Evolutionary conservation across 2,888 invertebrate genomes (phyloP).

Genomic region (Cantharis flavilabris): DNA sequence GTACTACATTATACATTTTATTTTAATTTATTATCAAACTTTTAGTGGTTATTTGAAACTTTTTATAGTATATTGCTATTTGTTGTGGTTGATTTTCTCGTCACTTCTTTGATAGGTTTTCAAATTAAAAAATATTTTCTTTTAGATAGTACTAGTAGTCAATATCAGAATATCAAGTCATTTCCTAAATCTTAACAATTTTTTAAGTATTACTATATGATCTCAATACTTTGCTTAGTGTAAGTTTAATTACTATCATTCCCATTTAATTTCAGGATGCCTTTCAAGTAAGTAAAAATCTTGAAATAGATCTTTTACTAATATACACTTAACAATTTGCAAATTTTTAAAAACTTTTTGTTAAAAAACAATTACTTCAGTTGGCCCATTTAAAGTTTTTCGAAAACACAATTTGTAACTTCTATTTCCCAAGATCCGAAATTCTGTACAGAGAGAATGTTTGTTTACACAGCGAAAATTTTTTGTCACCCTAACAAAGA

Average conservation of each 20-base stretch:
- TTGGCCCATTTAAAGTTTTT: too few species aligned
- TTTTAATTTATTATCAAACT: not conserved
- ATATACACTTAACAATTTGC: too few species aligned
- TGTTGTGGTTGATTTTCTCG: too few species aligned
- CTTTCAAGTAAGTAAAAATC: not conserved
- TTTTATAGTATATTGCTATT: not conserved
- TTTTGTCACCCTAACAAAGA: too few species aligned
- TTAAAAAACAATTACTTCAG: too few species aligned
- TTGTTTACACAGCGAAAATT: too few species aligned
- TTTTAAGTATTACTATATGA: not conserved
- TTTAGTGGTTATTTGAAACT: not conserved
- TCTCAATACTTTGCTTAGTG: not conserved
- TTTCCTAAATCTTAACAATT: not conserved
- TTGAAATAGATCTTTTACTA: not conserved
- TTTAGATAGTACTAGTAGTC: not conserved
- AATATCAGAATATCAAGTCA: not conserved
- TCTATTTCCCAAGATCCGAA: too few species aligned
- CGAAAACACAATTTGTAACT: too few species aligned
- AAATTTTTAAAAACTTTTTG: too few species aligned
- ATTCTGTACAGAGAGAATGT: too few species aligned
- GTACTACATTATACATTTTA: not conserved
- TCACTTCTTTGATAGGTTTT: not conserved
- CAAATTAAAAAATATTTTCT: too few species aligned
- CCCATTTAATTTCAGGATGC: not conserved
- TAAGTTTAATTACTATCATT: not conserved